phyloP scores from a whole-genome alignment of 2,113 vertebrate genomes.

The Origma solitaria region DNA sequence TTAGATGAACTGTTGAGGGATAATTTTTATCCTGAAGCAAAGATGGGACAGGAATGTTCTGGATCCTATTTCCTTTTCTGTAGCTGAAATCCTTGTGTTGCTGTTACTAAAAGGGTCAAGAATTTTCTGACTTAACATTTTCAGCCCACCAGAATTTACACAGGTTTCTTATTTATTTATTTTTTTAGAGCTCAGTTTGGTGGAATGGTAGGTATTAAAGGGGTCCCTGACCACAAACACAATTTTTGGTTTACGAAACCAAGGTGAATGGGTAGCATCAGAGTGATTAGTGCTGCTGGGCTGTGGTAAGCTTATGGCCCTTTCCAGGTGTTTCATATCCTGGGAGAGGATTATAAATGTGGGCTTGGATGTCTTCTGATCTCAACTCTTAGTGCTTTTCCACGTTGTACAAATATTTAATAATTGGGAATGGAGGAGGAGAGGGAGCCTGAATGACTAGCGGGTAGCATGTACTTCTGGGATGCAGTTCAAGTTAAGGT shows the following conservation, averaged over 20 bases:
- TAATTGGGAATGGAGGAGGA: not conserved
- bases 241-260: not conserved
- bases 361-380: not conserved
- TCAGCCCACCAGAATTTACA: not conserved
- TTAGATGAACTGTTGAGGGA: not conserved
- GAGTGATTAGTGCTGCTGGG: not conserved
- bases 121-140: not conserved
- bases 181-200: not conserved
- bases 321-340: not conserved
- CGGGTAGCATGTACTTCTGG: not conserved
- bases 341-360: not conserved
- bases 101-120: not conserved
- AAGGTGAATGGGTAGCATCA: not conserved
- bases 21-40: not conserved
- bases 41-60: not conserved
- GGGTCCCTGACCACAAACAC: not conserved
- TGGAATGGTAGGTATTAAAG: not conserved
- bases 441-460: not conserved
- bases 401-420: not conserved
- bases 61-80: not conserved
- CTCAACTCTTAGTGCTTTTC: not conserved
- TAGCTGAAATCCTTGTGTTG: not conserved
- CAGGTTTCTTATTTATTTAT: not conserved
- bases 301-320: not conserved
- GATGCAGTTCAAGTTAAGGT: not conserved